Conservation (phyloP, 1,140 invertebrate species). For the Elysia chlorotica region DNA sequence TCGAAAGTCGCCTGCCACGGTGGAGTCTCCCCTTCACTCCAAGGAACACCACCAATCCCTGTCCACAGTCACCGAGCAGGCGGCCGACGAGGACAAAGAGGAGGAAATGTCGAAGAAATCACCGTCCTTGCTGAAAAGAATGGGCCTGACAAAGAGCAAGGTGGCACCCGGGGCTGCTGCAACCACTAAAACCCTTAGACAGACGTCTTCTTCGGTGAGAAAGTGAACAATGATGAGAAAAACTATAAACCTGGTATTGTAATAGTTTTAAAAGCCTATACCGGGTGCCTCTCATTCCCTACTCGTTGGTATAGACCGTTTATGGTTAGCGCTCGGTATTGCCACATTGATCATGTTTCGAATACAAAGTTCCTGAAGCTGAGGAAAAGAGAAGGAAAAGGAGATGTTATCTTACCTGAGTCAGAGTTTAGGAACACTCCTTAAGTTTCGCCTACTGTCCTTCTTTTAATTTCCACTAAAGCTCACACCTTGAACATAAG, state of each 20-base stretch:
- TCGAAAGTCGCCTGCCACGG: conserved; percentile 2
- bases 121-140: conserved; percentile 15
- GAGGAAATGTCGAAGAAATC: conserved; percentile 1
- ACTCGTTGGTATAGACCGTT: too few relatives aligned
- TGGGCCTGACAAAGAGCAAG: conserved; percentile 17
- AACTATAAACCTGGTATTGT: background rate
- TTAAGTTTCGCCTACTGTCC: too few relatives aligned
- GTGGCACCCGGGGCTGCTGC: background rate
- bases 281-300: background rate
- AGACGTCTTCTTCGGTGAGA: background rate
- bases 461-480: background rate
- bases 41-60: conserved; percentile 14
- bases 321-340: too few relatives aligned
- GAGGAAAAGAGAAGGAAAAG: too few relatives aligned
- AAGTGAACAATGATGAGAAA: background rate
- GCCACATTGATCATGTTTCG: too few relatives aligned
- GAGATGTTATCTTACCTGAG: too few relatives aligned
- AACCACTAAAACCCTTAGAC: background rate
- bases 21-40: conserved; percentile 1
- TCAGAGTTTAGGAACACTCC: too few relatives aligned
- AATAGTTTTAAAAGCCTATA: background rate
- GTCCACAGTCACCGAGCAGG: conserved; percentile 26
- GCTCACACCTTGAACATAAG: background rate
- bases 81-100: conserved; percentile 6
- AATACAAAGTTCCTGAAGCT: too few relatives aligned